A percentile compares a stretch with the other conserved stretches of the same genome.
phyloP scores from a whole-genome alignment of 2,113 vertebrate genomes.

The Epinephelus moara region DNA sequence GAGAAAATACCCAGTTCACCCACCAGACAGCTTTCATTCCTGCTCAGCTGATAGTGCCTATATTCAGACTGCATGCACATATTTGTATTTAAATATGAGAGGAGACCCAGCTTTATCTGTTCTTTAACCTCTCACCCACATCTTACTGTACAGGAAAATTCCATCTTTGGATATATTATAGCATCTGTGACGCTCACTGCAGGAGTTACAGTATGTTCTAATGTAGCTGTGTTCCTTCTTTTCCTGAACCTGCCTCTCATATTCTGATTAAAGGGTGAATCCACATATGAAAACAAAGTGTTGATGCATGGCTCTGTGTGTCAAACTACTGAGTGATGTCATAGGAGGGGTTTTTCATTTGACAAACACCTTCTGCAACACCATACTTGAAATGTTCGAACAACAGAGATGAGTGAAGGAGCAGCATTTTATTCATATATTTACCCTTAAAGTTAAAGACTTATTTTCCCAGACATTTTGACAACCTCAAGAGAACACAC shows the following conservation, averaged over 20 bases:
- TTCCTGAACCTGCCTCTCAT: background rate
- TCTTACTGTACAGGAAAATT: background rate
- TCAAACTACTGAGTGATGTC: background rate
- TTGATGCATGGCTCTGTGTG: background rate
- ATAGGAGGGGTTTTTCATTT: background rate
- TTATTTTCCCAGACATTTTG: background rate
- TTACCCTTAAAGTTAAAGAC: background rate
- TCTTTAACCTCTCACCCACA: constrained; percentile 24
- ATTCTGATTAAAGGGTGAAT: background rate
- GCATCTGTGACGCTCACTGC: background rate
- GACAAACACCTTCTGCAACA: background rate
- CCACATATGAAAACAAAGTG: background rate
- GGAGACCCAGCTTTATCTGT: constrained; percentile 34
- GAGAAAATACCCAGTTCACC: constrained; percentile 55
- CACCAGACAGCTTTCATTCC: constrained; percentile 22
- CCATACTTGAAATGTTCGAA: background rate
- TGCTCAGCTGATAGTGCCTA: constrained; percentile 9
- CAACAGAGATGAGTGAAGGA: background rate
- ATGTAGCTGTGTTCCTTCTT: background rate
- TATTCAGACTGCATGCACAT: constrained; percentile 14
- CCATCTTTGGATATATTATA: background rate
- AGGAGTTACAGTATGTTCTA: background rate
- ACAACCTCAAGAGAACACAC: background rate
- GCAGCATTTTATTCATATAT: background rate
- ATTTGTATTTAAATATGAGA: constrained; percentile 46